Evolutionary conservation across 2,888 invertebrate species (phyloP).

Genomic region (Congeria kusceri): DNA sequence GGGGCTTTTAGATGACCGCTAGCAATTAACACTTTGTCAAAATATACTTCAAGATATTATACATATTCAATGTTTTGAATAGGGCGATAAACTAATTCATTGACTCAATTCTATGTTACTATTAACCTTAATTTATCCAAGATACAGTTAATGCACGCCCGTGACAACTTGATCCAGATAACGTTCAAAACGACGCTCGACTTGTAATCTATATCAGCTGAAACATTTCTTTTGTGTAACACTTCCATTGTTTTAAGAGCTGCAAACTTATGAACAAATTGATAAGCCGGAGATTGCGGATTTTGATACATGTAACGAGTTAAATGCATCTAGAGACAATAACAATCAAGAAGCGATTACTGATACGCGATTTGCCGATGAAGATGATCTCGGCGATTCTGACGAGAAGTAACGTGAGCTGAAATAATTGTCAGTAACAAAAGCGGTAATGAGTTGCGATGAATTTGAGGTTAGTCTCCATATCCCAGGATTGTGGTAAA

Average conservation of each 20-base stretch:
- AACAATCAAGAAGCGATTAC: slow-evolving; percentile 3
- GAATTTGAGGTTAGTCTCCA: slow-evolving; percentile 19
- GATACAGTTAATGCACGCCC: slow-evolving; percentile 12
- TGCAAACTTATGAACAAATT: slow-evolving; percentile 48
- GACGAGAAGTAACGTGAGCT: slow-evolving; percentile 43
- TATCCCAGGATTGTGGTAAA: slow-evolving; percentile 29
- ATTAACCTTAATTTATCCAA: background rate
- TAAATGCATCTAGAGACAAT: slow-evolving; percentile 18
- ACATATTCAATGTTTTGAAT: too few relatives aligned
- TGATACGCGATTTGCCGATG: slow-evolving; percentile 1
- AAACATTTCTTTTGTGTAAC: slow-evolving; percentile 12
- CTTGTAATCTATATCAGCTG: slow-evolving; percentile 13
- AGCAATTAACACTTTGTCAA: too few relatives aligned
- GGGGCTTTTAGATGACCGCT: too few relatives aligned
- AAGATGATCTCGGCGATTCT: slow-evolving; percentile 18
- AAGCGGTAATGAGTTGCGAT: slow-evolving; percentile 46
- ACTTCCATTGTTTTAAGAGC: slow-evolving; percentile 12
- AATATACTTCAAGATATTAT: too few relatives aligned
- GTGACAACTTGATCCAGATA: slow-evolving; percentile 6
- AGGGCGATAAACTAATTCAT: too few relatives aligned
- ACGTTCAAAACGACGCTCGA: slow-evolving; percentile 49
- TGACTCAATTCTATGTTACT: background rate
- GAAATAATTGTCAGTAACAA: slow-evolving; percentile 37
- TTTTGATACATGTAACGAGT: slow-evolving; percentile 37
- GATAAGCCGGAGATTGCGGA: slow-evolving; percentile 27